These are phyloP conservation scores for Heliangelus exortis DNA, from an alignment of 2,797 vertebrate species.

Conservation along the genomic window DNA sequence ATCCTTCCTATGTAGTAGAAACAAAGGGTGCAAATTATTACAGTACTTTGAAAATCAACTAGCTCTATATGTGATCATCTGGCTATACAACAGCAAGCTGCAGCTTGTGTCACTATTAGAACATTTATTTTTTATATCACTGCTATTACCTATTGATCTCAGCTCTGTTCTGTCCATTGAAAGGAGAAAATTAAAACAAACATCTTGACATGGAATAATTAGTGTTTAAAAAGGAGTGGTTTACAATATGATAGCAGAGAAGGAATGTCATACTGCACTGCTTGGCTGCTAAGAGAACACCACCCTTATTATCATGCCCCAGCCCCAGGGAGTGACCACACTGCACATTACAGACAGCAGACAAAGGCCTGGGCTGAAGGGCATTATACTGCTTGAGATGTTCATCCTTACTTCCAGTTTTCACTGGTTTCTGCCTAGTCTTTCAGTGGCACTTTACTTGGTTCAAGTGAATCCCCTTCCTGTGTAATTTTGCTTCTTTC, in stretches of 20 bases:
- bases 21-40: not conserved
- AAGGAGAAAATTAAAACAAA: not conserved
- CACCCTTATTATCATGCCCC: too few relatives aligned
- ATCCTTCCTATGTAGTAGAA: not conserved
- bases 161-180: not conserved
- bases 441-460: not conserved
- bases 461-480: not conserved
- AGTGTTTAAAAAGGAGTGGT: not conserved
- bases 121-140: rapidly evolving
- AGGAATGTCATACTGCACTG: not conserved
- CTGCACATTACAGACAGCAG: not conserved
- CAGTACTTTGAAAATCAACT: not conserved
- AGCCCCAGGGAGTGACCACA: not conserved
- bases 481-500: not conserved
- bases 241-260: not conserved
- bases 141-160: not conserved
- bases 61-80: not conserved
- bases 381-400: not conserved
- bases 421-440: not conserved
- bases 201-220: not conserved
- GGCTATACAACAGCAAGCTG: not conserved
- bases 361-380: not conserved
- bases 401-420: not conserved
- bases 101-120: not conserved
- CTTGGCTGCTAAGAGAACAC: not conserved